Evolutionary conservation across 2,888 invertebrate species (phyloP), one percentile per base, ranked within the genome.

Genomic region (Chydorus sphaericus): DNA sequence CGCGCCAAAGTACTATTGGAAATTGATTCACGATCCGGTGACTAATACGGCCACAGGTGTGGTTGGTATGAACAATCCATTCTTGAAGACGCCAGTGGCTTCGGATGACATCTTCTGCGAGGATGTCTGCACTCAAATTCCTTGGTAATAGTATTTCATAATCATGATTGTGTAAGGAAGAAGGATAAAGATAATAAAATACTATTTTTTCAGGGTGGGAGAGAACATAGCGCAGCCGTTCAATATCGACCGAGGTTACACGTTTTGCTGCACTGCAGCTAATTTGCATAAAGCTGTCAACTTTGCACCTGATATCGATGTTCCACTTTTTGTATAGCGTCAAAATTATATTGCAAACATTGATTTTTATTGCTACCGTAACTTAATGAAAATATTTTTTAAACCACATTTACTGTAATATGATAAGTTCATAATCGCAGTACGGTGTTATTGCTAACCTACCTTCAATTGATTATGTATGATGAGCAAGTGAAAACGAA

Each of bases 1-100:
- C 0, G 75, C 78, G 8, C 79, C 79, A 1, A 70, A 69, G 62
- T 57, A 77, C n/a, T 77, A 70, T 59, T 81, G 77, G 74, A 79
- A 78, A 63, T 75, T 80, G 3, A 72, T 76, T 1, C 76, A 78
- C 62, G 77, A 81, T 57, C 69, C 73, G 1, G 63, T 63, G 0
- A 69, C 66, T 1, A 69, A 72, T 8, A 65, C 72, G 4, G 81
- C 78, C 1, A 72, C 78, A 1, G 81, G 76, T 2, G 76, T 81
- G 62, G 64, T 82, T 6, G 75, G 77, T 44, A 73, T 79, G 56
- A 82, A 82, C 68, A 80, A 82, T 64, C 81, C 81, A 4, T 48
- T 44, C 37, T 29, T 56, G 26, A 20, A 53, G 26, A 33, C 16
- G 3, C 8, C 14, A n/a, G 33, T 57, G 7, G 14, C 16, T 7